Evolutionary conservation across 2,113 vertebrate species (phyloP).

Genomic region (Phrynosoma blainvillii): DNA sequence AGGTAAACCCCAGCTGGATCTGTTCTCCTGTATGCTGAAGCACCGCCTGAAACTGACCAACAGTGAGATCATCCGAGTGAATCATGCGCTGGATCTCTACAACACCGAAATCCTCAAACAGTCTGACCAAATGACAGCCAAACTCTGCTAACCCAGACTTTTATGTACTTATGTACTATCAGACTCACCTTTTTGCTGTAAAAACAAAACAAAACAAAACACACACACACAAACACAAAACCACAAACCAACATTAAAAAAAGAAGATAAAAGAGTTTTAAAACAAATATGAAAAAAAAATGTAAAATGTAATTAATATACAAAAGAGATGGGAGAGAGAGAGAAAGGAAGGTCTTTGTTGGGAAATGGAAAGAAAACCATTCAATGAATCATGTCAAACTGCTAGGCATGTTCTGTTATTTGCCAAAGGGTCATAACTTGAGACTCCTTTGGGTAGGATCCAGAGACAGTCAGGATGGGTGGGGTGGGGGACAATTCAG

Average conservation of each 20-base stretch:
- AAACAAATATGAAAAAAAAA: slow-evolving; percentile 43
- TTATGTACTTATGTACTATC: slow-evolving; percentile 47
- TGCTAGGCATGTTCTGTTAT: slow-evolving; percentile 93
- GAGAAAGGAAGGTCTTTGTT: slow-evolving; percentile 71
- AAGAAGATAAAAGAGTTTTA: slow-evolving; percentile 50
- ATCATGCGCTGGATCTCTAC: slow-evolving; percentile 98
- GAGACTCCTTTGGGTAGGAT: slow-evolving; percentile 65
- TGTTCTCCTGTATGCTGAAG: slow-evolving; percentile 99
- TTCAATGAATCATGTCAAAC: slow-evolving; percentile 77
- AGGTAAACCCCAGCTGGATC: slow-evolving; percentile 96
- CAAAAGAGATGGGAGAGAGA: slow-evolving; percentile 62
- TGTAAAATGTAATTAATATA: slow-evolving; percentile 96
- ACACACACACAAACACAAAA: slow-evolving; percentile 32
- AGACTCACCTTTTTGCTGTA: slow-evolving; percentile 76
- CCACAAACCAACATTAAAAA: slow-evolving; percentile 29
- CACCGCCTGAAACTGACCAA: slow-evolving; percentile 98
- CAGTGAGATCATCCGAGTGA: slow-evolving; percentile 98
- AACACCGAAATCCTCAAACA: slow-evolving; percentile 99
- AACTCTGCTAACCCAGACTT: slow-evolving; percentile 91
- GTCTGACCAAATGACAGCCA: slow-evolving; percentile 96
- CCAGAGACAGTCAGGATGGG: slow-evolving; percentile 56
- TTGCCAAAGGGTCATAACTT: slow-evolving; percentile 80
- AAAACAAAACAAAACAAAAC: slow-evolving; percentile 36
- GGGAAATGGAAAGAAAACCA: slow-evolving; percentile 72
- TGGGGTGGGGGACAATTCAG: slow-evolving; percentile 13